Evolutionary conservation across 2,797 vertebrate genomes (phyloP).

Genomic region (Fringilla coelebs): DNA sequence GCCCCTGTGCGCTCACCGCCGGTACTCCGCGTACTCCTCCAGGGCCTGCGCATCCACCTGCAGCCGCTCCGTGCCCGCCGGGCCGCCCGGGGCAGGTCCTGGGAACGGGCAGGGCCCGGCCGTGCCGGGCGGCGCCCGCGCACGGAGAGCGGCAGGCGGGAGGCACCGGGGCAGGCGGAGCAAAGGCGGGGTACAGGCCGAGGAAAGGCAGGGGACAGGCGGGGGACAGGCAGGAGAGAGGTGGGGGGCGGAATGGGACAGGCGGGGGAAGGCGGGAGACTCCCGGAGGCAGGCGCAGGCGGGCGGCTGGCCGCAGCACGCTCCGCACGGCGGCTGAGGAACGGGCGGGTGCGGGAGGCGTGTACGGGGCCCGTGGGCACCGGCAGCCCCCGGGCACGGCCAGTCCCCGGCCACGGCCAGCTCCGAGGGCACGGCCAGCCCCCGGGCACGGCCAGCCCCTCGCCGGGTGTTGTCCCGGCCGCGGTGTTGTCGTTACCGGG

Average conservation of each 20-base stretch:
- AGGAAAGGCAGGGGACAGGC: background rate
- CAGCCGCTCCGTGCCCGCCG: constrained; percentile 62
- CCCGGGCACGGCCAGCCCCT: too few species aligned
- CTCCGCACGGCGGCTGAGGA: background rate
- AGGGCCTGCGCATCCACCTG: constrained; percentile 34
- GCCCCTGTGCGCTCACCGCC: constrained; percentile 32
- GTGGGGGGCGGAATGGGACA: background rate
- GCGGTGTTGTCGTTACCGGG: background rate
- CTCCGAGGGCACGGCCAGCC: too few species aligned
- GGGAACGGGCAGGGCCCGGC: background rate
- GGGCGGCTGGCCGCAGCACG: background rate
- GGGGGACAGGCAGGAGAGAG: background rate
- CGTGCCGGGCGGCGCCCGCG: background rate
- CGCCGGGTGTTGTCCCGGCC: background rate
- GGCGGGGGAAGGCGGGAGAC: background rate
- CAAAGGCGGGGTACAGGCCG: background rate
- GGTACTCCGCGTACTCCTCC: constrained; percentile 68
- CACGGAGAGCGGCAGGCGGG: background rate
- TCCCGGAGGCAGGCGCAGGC: too few species aligned
- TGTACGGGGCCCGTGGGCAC: too few species aligned
- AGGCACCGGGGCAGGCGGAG: background rate
- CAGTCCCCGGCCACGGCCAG: background rate
- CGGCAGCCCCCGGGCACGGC: background rate
- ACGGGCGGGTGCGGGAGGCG: background rate
- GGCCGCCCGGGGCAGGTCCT: background rate